phyloP scores from a whole-genome alignment of 2,113 vertebrate genomes.

The Merops nubicus region DNA sequence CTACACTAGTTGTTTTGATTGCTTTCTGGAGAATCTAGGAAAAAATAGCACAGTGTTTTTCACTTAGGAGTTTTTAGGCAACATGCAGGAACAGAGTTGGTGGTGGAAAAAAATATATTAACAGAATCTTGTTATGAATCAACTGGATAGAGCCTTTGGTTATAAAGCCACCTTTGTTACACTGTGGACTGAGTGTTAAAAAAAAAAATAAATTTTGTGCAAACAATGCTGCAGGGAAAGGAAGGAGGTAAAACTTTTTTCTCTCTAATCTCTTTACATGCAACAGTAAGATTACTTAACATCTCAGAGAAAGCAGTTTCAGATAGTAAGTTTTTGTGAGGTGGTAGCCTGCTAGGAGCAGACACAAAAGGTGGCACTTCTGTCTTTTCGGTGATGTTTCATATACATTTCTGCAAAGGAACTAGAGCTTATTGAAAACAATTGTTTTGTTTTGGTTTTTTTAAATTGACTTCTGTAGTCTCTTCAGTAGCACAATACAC shows the following conservation, averaged over 20 bases:
- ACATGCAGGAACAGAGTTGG: not conserved
- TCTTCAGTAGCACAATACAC: not conserved
- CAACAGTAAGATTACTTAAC: not conserved
- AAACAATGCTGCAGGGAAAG: not conserved
- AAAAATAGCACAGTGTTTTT: fast-evolving
- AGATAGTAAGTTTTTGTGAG: not conserved
- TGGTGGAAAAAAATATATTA: not conserved
- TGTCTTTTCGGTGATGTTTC: not conserved
- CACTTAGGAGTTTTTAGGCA: fast-evolving
- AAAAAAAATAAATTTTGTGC: not conserved
- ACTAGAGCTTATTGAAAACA: not conserved
- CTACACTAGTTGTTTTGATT: not conserved
- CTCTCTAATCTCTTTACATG: not conserved
- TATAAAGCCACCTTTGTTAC: not conserved
- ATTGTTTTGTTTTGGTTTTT: not conserved
- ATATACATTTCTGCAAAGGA: not conserved
- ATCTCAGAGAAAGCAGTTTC: not conserved
- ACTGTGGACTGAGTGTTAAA: not conserved
- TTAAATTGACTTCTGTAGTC: not conserved
- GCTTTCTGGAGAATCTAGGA: not conserved
- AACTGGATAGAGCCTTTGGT: not conserved
- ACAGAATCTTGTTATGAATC: not conserved
- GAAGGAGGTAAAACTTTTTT: not conserved
- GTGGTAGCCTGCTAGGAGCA: not conserved
- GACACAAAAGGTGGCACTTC: not conserved